A percentile compares a stretch with the other conserved stretches of the same genome.
Evolutionary conservation across 1,140 invertebrate genomes (phyloP).

Genomic region (Luehdorfia chinensis): DNA sequence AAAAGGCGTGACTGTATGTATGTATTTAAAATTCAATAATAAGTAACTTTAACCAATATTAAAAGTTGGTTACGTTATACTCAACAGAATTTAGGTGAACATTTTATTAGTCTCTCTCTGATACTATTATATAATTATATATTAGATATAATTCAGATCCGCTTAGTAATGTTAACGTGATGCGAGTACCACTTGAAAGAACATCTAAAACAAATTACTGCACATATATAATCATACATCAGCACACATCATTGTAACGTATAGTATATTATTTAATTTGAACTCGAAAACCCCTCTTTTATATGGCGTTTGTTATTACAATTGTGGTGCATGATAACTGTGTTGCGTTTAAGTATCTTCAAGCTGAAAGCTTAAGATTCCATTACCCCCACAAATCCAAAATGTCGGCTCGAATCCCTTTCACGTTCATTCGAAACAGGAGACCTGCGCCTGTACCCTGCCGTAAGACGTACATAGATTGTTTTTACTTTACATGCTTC

Average conservation of each 20-base stretch:
- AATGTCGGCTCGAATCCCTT: conserved; percentile 3
- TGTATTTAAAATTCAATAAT: too few relatives aligned
- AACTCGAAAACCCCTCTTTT: too few relatives aligned
- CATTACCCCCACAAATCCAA: too few relatives aligned
- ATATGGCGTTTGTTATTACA: too few relatives aligned
- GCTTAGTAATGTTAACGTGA: conserved; percentile 17
- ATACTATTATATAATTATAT: too few relatives aligned
- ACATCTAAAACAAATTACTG: conserved; percentile 11
- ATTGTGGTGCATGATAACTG: too few relatives aligned
- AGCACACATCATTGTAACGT: conserved; percentile 13
- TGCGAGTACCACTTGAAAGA: conserved; percentile 12
- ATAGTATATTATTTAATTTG: conserved; percentile 2
- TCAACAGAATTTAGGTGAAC: conserved; percentile 9
- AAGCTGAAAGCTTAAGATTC: too few relatives aligned
- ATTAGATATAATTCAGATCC: conserved; percentile 17
- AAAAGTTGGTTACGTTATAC: too few relatives aligned
- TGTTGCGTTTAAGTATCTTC: too few relatives aligned
- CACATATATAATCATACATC: too few relatives aligned
- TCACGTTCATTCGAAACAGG: conserved; percentile 10
- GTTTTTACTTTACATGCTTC: conserved; percentile 15
- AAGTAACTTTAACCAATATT: too few relatives aligned
- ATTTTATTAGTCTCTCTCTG: conserved; percentile 4
- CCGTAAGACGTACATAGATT: conserved; percentile 9
- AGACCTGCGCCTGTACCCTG: background rate
- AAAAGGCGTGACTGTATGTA: too few relatives aligned